Base-by-base conservation (phyloP, 2,888 invertebrate species). In the Hermodice carunculata region DNA sequence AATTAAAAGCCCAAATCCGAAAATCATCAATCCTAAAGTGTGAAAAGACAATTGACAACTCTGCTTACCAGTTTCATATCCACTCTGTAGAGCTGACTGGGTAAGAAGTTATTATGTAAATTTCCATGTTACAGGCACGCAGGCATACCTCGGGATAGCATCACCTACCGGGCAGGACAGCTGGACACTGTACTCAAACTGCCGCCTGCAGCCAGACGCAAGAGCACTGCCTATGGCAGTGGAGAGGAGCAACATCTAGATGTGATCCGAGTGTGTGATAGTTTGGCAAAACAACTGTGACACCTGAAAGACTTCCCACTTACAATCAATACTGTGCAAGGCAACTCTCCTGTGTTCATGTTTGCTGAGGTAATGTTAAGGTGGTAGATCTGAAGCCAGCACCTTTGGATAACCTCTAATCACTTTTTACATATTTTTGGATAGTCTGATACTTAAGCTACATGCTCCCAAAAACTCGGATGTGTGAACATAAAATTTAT, bases 291-390 rank as follows among this genome's bases (percentile, higher is more conserved):
- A 62, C 62, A 76, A 2, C 61, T 86, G 26, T 76, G 86, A 24
- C 70, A 72, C 5, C 69, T 86, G 34, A 74, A 78, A 0, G 90
- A 91, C 51, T 84, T 98, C 73, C 95, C 97, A 0, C 87, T 98
- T 11, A 90, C 91, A 51, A 91, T 98, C 60, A 92, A 91, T 62
- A 91, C 92, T 0, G 90, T 96, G 14, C 92, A 94, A 75, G 95
- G 95, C 69, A 86, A 87, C 3, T 92, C 93, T 0, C 85, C 94
- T 0, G 90, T 91, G 11, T 91, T 94, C 80, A 90, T 95, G 71
- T 93, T 91, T 82, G 88, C 92, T 65, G 91, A 92, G 72, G 86
- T 87, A n/a, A n/a, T n/a, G n/a, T n/a, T n/a, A n/a, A n/a, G n/a
- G n/a, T n/a, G n/a, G n/a, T n/a, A n/a, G n/a, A n/a, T n/a, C n/a